phyloP scores from a whole-genome alignment of 2,113 vertebrate genomes.

The Nothoprocta pentlandii region DNA sequence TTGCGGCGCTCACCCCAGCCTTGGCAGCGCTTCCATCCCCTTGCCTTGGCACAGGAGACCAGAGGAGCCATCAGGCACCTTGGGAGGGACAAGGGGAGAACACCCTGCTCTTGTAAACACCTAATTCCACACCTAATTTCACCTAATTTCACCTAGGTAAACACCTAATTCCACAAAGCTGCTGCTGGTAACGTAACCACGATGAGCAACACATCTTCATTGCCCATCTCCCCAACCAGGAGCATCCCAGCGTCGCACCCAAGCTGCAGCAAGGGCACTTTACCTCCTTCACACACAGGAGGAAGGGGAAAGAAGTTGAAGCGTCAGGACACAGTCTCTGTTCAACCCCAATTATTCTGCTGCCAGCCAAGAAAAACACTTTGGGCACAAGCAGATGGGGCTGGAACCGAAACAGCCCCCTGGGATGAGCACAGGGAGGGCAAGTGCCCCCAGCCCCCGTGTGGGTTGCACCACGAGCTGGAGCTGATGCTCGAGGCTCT shows the following conservation, averaged over 20 bases:
- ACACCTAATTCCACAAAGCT: constrained; percentile 6
- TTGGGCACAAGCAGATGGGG: neutral
- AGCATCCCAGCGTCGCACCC: neutral
- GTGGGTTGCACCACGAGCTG: rapidly evolving
- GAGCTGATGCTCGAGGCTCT: neutral
- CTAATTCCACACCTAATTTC: neutral
- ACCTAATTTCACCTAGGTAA: neutral
- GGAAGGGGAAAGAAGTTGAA: neutral
- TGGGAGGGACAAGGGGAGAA: constrained; percentile 43
- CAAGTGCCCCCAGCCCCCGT: rapidly evolving
- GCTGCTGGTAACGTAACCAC: constrained; percentile 2
- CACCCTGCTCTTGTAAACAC: constrained; percentile 15
- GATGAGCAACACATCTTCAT: constrained; percentile 20
- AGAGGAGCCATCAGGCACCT: neutral
- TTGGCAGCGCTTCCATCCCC: constrained; percentile 45
- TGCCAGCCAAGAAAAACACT: neutral
- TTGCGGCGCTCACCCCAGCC: neutral
- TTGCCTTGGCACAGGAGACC: constrained; percentile 18
- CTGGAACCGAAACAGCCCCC: neutral
- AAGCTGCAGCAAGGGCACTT: no score
- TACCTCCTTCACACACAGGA: neutral
- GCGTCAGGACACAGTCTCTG: neutral
- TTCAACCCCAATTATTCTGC: neutral
- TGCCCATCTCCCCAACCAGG: neutral
- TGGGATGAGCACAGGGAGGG: neutral